Evolutionary conservation across 2,888 invertebrate genomes (phyloP).

Genomic region (Campopleginae sp.): DNA sequence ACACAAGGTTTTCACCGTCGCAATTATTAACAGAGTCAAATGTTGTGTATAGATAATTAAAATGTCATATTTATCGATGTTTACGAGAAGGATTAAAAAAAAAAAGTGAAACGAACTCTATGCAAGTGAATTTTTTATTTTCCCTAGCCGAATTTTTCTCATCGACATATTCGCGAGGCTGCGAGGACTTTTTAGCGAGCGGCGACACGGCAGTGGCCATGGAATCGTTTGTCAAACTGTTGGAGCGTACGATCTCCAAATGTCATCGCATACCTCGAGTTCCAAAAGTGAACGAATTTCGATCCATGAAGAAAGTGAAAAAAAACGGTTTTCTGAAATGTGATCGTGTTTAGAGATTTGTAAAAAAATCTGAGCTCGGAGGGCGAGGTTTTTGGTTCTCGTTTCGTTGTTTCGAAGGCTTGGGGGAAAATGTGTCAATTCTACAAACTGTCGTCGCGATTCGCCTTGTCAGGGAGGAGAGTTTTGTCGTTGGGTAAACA

Average conservation of each 20-base stretch:
- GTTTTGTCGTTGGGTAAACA: slow-evolving; percentile 14
- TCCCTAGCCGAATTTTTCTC: not conserved
- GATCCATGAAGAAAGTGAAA: not conserved
- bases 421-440: slow-evolving; percentile 46
- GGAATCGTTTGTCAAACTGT: slow-evolving; percentile 76
- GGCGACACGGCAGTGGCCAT: slow-evolving; percentile 70
- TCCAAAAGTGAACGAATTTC: slow-evolving; percentile 1
- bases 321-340: slow-evolving; percentile 49
- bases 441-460: slow-evolving; percentile 62
- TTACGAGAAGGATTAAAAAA: slow-evolving; percentile 2
- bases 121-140: not conserved
- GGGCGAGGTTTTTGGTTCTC: slow-evolving; percentile 26
- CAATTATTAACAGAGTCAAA: not conserved
- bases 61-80: slow-evolving; percentile 11
- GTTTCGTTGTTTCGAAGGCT: slow-evolving; percentile 3
- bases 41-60: not conserved
- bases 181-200: not conserved
- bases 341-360: slow-evolving; percentile 10
- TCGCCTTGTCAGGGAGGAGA: slow-evolving; percentile 29
- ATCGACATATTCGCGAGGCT: not conserved
- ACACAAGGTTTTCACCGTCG: not conserved
- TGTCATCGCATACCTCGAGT: slow-evolving; percentile 42
- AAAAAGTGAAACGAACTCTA: not conserved
- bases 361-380: slow-evolving; percentile 14
- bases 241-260: slow-evolving; percentile 26